Conservation (phyloP, 2,888 invertebrate genomes). For the Platypus cylindrus region DNA sequence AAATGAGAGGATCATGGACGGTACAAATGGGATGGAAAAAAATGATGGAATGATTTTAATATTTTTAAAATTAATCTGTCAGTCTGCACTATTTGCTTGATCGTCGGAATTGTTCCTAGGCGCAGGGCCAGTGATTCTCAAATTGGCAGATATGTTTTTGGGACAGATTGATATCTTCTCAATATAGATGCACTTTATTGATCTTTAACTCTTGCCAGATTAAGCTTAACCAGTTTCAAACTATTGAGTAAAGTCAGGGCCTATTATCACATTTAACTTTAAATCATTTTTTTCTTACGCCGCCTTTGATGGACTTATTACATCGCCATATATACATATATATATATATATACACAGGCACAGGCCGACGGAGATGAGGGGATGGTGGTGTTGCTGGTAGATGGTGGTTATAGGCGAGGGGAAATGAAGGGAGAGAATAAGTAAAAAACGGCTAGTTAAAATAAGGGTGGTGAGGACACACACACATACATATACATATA, state of each 20-base stretch:
- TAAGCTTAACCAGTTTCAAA: background rate
- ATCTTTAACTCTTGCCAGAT: background rate
- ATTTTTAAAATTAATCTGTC: no score
- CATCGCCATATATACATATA: no score
- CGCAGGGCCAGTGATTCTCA: no score
- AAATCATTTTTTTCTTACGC: constrained; percentile 5
- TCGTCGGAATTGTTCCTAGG: no score
- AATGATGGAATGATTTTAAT: constrained; percentile 4
- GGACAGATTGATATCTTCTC: background rate
- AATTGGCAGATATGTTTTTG: no score
- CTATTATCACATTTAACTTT: constrained; percentile 1
- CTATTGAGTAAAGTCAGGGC: no score
- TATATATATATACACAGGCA: no score
- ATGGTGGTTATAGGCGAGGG: constrained; percentile 2
- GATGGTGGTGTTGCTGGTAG: constrained; percentile 7
- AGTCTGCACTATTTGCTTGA: no score
- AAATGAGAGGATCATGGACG: constrained; percentile 24
- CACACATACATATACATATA: constrained; percentile 11
- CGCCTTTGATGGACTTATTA: constrained; percentile 21
- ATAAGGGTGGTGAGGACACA: constrained; percentile 28
- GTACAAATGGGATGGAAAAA: constrained; percentile 12
- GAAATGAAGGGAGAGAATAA: constrained; percentile 7
- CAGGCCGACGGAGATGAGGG: no score
- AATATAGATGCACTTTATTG: background rate
- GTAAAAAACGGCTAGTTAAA: constrained; percentile 24